phyloP scores from a whole-genome alignment of 1,140 invertebrate genomes.

The Magallana ariakensis region DNA sequence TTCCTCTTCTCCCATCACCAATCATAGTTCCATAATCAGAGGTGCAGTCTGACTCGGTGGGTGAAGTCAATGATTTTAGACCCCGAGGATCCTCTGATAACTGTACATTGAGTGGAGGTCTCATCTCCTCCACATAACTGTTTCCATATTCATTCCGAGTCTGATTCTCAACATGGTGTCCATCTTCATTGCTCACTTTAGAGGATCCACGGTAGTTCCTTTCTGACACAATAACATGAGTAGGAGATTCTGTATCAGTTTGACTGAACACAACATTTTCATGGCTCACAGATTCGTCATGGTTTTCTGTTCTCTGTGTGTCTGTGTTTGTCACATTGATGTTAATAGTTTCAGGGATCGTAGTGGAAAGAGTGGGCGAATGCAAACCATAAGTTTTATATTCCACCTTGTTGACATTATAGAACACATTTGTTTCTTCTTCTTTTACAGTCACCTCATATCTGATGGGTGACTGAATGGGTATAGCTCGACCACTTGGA shows the following conservation, averaged over 20 bases:
- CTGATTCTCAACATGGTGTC: not conserved
- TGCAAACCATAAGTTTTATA: slow-evolving; percentile 69
- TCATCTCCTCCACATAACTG: slow-evolving; percentile 53
- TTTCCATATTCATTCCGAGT: slow-evolving; percentile 30
- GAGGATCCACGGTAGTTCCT: slow-evolving; percentile 45
- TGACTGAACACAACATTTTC: slow-evolving; percentile 56
- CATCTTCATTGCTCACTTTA: not conserved
- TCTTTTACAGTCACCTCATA: slow-evolving; percentile 72
- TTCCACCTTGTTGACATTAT: slow-evolving; percentile 73
- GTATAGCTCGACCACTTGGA: not conserved
- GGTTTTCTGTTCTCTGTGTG: slow-evolving; percentile 61
- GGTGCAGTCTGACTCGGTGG: slow-evolving; percentile 62
- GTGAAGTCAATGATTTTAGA: slow-evolving; percentile 42
- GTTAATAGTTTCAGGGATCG: slow-evolving; percentile 68
- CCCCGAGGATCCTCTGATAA: not conserved
- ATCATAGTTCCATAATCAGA: slow-evolving; percentile 68
- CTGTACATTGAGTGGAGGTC: not conserved
- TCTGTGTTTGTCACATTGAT: slow-evolving; percentile 67
- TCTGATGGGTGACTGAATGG: slow-evolving; percentile 50
- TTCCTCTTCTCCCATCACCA: slow-evolving; percentile 60
- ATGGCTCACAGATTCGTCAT: slow-evolving; percentile 50
- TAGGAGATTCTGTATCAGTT: slow-evolving; percentile 36
- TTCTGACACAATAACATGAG: slow-evolving; percentile 55
- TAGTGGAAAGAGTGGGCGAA: slow-evolving; percentile 44
- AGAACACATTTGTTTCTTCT: slow-evolving; percentile 69